phyloP scores from a whole-genome alignment of 2,888 invertebrate species.

The Hemaris fuciformis region DNA sequence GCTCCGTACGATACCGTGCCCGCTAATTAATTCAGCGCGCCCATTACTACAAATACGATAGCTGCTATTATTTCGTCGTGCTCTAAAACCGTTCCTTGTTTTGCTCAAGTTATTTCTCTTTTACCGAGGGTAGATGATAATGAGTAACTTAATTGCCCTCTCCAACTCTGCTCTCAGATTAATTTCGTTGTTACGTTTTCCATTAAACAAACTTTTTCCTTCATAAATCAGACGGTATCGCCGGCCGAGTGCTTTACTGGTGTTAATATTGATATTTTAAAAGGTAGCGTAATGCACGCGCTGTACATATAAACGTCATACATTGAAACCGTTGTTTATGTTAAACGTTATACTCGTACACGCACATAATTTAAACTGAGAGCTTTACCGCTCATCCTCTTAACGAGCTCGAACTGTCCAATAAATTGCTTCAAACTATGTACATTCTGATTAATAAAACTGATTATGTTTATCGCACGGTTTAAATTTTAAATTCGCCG shows the following conservation, averaged over 20 bases:
- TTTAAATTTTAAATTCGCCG: constrained; percentile 53
- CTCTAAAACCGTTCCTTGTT: constrained; percentile 51
- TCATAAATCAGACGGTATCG: constrained; percentile 8
- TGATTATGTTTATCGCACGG: constrained; percentile 58
- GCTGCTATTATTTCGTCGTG: constrained; percentile 52
- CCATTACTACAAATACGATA: constrained; percentile 61
- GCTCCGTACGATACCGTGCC: constrained; percentile 45
- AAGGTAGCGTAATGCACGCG: constrained; percentile 21
- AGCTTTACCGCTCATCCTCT: constrained; percentile 65
- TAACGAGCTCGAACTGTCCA: constrained; percentile 64
- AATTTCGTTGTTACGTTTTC: constrained; percentile 14
- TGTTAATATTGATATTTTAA: constrained; percentile 22
- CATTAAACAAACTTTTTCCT: constrained; percentile 10
- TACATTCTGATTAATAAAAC: constrained; percentile 67
- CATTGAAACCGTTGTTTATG: constrained; percentile 47
- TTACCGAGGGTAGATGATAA: constrained; percentile 38
- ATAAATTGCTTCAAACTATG: constrained; percentile 66
- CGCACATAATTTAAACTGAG: constrained; percentile 59
- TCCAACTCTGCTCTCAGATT: constrained; percentile 12
- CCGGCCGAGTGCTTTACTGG: constrained; percentile 1
- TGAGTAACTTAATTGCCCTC: constrained; percentile 41
- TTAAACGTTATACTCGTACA: constrained; percentile 50
- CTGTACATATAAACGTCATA: constrained; percentile 26
- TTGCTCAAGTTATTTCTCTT: constrained; percentile 48
- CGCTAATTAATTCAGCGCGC: constrained; percentile 72